phyloP scores from a whole-genome alignment of 1,140 invertebrate species.

The Eupeodes corollae region DNA sequence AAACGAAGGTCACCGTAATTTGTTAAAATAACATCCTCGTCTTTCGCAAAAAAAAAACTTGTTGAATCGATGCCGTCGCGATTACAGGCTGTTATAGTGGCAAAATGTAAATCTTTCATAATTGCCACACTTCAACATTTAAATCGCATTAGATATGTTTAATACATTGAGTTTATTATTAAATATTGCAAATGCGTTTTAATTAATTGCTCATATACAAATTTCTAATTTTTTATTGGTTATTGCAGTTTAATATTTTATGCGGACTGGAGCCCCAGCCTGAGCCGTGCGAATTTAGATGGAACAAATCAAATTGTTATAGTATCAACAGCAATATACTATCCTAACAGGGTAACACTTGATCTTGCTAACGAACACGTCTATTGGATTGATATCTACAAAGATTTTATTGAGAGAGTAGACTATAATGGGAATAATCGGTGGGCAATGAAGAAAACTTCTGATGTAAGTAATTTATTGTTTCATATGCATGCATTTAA shows the following conservation, averaged over 20 bases:
- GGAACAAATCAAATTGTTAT: constrained; percentile 45
- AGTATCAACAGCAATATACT: constrained; percentile 54
- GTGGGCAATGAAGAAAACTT: constrained; percentile 50
- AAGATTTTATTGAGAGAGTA: constrained; percentile 59
- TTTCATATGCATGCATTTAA: background rate
- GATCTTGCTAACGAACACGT: constrained; percentile 61
- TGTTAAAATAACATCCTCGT: no score
- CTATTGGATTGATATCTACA: constrained; percentile 69
- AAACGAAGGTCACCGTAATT: no score
- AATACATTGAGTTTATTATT: no score
- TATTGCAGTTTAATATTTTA: constrained; percentile 57
- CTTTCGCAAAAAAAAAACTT: no score
- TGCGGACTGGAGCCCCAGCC: constrained; percentile 59
- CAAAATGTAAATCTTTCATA: no score
- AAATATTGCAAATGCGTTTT: background rate
- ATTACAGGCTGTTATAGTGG: no score
- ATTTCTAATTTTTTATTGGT: background rate
- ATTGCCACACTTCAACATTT: no score
- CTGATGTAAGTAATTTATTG: constrained; percentile 29
- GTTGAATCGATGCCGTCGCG: no score
- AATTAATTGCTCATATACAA: background rate
- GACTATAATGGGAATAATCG: constrained; percentile 57
- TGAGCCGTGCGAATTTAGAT: constrained; percentile 51
- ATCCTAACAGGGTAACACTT: constrained; percentile 56
- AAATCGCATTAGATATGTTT: no score